Conservation (phyloP, 2,113 vertebrate genomes). For the Sinocyclocheilus grahami region DNA sequence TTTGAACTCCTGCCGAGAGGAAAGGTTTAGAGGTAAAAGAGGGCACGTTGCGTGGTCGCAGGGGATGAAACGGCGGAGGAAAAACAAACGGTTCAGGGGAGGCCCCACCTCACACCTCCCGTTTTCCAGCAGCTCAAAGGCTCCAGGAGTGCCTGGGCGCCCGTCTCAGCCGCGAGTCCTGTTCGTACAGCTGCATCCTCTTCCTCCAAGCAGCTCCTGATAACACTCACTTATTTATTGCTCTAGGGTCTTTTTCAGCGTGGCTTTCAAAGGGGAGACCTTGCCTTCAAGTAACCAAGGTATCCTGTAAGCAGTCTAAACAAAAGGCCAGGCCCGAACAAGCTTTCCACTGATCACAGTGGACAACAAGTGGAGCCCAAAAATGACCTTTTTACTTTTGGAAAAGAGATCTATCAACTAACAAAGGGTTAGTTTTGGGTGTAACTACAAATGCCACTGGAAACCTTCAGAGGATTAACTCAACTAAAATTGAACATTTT, state of each 20-base stretch:
- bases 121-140: constrained; percentile 73
- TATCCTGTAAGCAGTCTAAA: constrained; percentile 63
- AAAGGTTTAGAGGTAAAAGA: constrained; percentile 52
- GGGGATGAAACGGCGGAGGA: constrained; percentile 72
- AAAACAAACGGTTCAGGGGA: constrained; percentile 71
- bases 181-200: constrained; percentile 83
- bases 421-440: constrained; percentile 49
- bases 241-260: constrained; percentile 69
- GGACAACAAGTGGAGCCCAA: constrained; percentile 59
- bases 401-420: constrained; percentile 57
- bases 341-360: constrained; percentile 59
- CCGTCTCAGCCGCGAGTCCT: constrained; percentile 71
- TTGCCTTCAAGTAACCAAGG: constrained; percentile 69
- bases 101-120: constrained; percentile 69
- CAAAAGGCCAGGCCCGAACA: constrained; percentile 49
- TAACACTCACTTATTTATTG: constrained; percentile 83
- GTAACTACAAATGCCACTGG: constrained; percentile 62
- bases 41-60: constrained; percentile 16
- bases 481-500: neutral
- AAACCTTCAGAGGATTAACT: neutral
- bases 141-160: constrained; percentile 55
- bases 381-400: constrained; percentile 56
- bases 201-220: constrained; percentile 79
- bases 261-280: constrained; percentile 73
- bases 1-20: constrained; percentile 56